A percentile compares a stretch with the other conserved stretches of the same genome.
phyloP scores from a whole-genome alignment of 2,888 invertebrate species.

The Alviniconcha strummeri region DNA sequence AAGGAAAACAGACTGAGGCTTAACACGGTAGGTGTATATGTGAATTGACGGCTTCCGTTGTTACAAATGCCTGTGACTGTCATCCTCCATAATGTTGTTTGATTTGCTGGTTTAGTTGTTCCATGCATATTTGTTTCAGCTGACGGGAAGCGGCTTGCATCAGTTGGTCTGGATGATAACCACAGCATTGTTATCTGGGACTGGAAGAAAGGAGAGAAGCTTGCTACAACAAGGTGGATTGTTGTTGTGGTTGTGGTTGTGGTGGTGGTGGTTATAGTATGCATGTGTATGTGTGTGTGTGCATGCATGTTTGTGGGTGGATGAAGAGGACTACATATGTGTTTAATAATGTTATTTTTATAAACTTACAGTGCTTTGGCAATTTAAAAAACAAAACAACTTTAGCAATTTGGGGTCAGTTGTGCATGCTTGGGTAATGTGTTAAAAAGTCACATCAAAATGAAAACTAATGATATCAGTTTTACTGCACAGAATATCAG shows the following conservation, averaged over 20 bases:
- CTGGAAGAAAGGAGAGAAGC: constrained; percentile 74
- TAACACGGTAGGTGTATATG: too few relatives aligned
- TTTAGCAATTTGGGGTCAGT: too few relatives aligned
- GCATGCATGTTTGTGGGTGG: background rate
- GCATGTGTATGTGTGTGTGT: background rate
- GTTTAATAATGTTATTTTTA: background rate
- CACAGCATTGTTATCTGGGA: constrained; percentile 75
- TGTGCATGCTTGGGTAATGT: too few relatives aligned
- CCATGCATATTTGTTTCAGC: constrained; percentile 48
- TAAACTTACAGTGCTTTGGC: too few relatives aligned
- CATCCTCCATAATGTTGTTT: background rate
- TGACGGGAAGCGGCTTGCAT: constrained; percentile 73
- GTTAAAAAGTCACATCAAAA: too few relatives aligned
- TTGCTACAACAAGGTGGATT: constrained; percentile 72
- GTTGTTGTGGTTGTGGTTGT: too few relatives aligned
- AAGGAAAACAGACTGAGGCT: too few relatives aligned
- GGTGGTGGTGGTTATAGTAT: background rate
- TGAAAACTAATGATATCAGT: too few relatives aligned
- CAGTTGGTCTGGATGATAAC: constrained; percentile 74
- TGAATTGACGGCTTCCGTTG: background rate
- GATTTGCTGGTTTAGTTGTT: background rate
- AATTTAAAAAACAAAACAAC: too few relatives aligned
- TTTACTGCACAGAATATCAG: too few relatives aligned
- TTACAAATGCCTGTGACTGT: background rate
- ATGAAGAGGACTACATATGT: background rate